These are phyloP conservation scores for Pachyseris speciosa DNA, from an alignment of 64 coral and sea anemone species.

Conservation along the genomic window DNA sequence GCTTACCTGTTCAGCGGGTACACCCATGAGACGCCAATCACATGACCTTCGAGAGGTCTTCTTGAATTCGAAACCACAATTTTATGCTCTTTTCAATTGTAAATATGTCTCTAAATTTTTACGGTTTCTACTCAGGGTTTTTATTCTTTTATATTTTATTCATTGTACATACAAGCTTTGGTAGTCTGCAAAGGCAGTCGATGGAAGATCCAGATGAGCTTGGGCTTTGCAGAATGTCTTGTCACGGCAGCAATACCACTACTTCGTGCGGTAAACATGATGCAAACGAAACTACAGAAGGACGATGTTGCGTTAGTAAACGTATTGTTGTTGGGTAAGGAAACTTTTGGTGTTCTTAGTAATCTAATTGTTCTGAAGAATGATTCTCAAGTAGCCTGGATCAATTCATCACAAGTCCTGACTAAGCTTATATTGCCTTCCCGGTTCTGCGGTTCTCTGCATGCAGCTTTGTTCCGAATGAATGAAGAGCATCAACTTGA, in stretches of 20 bases:
- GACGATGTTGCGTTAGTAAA: slow-evolving; percentile 23
- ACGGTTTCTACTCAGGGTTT: neutral
- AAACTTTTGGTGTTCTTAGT: no score
- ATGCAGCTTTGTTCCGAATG: no score
- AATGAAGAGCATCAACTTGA: no score
- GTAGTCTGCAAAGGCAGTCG: neutral
- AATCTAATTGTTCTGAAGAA: no score
- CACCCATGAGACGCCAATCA: neutral
- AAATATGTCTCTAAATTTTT: neutral
- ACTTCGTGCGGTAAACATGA: neutral
- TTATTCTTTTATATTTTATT: slow-evolving; percentile 1
- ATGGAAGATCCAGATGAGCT: neutral
- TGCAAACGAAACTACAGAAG: neutral
- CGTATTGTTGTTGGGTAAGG: slow-evolving; percentile 2
- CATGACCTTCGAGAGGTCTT: neutral
- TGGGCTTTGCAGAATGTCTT: neutral
- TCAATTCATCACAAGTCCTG: no score
- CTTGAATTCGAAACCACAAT: neutral
- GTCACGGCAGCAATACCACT: neutral
- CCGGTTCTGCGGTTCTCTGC: no score
- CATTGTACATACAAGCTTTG: neutral
- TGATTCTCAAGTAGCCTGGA: no score
- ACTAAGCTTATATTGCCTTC: no score
- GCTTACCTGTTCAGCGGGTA: neutral
- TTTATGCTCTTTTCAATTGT: neutral